Base-by-base conservation (phyloP, 2,888 invertebrate genomes). In the Pristionchus mayeri region DNA sequence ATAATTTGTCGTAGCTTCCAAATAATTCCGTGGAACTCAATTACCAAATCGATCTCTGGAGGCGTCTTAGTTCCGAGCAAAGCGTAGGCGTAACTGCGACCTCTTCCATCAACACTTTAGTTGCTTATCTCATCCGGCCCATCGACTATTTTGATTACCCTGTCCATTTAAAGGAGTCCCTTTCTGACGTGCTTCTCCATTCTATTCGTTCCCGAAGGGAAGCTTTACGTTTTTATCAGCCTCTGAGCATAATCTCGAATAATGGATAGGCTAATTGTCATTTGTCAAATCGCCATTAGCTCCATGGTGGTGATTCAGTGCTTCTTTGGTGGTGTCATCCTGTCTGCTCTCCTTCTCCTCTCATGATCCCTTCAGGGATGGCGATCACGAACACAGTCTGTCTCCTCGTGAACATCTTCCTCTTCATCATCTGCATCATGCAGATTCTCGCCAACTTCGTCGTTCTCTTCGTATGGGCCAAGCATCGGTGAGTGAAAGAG, bases 361-460 rank as follows among this genome's bases (percentile, higher is more conserved):
- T 57, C 54, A 57, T 57, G 3, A 30, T 27, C 30, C 7, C 13
- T 40, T n/a, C 24, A 71, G 76, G 13, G 6, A 78, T 78, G 76
- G 76, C 30, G 44, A 82, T 63, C 21, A 63, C 63, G 2, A 82
- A 82, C 48, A 63, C 60, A 3, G 30, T 82, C 7, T 44, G 63
- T 30, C 81, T 82, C 6, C n/a, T 82, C 27, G 81, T 82, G 11
- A 82, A 82, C 63, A 48, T 63, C 30, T 82, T 82, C 48, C 81
- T 82, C n/a, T 82, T 82, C 81, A 34, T 82, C 44, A 82, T 82
- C 21, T 82, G 81, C 81, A 82, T 82, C 60, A 44, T 87, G 44
- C 87, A 87, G 50, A 87, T 87, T 60, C 57, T 80, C 24, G 85
- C 86, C 27, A 87, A 87, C 67, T 84, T 87, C 34, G 44, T 85